Base-by-base conservation (phyloP, 1,140 invertebrate species). In the Oryctes rhinoceros region DNA sequence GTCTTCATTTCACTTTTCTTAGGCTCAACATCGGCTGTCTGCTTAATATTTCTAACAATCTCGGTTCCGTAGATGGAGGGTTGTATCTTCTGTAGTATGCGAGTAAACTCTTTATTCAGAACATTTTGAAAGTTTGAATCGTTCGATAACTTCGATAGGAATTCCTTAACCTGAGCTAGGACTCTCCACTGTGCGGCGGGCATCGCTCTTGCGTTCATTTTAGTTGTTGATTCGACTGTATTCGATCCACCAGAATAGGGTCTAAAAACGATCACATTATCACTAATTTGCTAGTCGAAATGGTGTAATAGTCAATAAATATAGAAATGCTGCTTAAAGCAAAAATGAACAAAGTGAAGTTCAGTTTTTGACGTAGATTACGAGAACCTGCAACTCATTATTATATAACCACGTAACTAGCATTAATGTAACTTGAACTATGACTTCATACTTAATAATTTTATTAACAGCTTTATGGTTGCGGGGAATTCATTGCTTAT, bases 61-160 rank as follows among this genome's bases (percentile, higher is more conserved):
- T 85, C 82, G 13, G 80, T 87, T 2, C 85, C 84, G 83, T 86
- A 86, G 39, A 87, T 82, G n/a, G 83, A 85, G 0, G 86, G 82
- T 44, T 89, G 88, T 80, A 88, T 85, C 78, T 88, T 90, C 81
- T 91, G 88, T 35, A 91, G 82, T 53, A 89, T 85, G 1, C 89
- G 87, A 4, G 89, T 83, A 88, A 90, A 90, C 80, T 91, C 89
- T 82, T 90, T 91, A 76, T 87, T 90, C 6, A 91, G 77, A n/a
- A 86, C 82, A 47, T 89, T 85, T 71, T 90, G 88, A 37, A 90
- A 78, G 80, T 85, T 88, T 78, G 89, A 89, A n/a, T 90, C 89
- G 37, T 86, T 88, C 67, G 87, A 87, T 44, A 87, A 85, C 83
- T 90, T 91, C 5, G 84, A 84, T 1, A 91, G 81, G 78, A 89